phyloP scores from a whole-genome alignment of 2,888 invertebrate species.

The Ichneumon xanthorius region DNA sequence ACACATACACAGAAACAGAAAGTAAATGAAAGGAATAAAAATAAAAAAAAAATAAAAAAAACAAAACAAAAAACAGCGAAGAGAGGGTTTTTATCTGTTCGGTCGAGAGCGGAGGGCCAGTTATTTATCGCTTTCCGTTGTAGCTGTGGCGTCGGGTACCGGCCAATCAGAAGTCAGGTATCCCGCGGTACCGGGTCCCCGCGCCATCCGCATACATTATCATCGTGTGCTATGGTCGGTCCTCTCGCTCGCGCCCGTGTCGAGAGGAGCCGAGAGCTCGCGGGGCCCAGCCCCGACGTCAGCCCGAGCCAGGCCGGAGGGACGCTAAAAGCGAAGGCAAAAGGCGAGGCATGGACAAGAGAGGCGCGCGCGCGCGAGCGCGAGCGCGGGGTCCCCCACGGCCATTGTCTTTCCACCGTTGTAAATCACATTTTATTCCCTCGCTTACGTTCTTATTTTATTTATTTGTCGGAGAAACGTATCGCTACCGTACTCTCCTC shows the following conservation, averaged over 20 bases:
- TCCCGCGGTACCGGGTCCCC: conserved; percentile 82
- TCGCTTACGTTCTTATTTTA: conserved; percentile 84
- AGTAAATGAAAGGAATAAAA: conserved; percentile 69
- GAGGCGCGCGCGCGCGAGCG: conserved; percentile 57
- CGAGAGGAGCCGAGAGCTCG: conserved; percentile 5
- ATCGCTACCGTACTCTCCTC: conserved; percentile 82
- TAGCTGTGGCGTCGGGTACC: conserved; percentile 83
- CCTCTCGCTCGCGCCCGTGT: conserved; percentile 31
- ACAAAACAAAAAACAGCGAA: conserved; percentile 37
- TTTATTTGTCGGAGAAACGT: conserved; percentile 84
- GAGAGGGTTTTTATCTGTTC: conserved; percentile 81
- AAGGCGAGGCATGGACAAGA: conserved; percentile 62
- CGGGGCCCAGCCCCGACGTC: conserved; percentile 49
- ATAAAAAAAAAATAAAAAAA: conserved; percentile 77
- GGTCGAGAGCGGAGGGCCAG: conserved; percentile 68
- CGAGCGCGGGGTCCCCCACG: conserved; percentile 79
- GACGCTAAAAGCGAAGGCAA: conserved; percentile 65
- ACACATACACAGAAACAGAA: conserved; percentile 66
- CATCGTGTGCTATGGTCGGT: conserved; percentile 67
- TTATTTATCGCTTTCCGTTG: conserved; percentile 85
- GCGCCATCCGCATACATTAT: conserved; percentile 85
- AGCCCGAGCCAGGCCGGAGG: conserved; percentile 59
- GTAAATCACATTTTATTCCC: conserved; percentile 85
- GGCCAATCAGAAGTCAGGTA: conserved; percentile 84
- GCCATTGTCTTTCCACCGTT: conserved; percentile 84